Evolutionary conservation across 2,113 vertebrate genomes (phyloP).

Genomic region (Passer domesticus): DNA sequence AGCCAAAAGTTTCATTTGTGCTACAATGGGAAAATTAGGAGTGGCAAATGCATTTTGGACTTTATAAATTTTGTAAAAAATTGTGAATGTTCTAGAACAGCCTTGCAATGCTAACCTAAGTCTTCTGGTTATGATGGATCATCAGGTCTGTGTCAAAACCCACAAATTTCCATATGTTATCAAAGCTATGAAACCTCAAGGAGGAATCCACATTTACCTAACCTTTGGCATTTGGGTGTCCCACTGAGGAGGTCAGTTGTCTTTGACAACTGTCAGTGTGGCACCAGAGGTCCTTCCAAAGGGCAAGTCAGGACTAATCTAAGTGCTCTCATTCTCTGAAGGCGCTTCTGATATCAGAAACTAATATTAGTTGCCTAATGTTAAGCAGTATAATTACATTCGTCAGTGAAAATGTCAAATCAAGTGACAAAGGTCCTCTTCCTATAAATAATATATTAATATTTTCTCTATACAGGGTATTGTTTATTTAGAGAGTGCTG

Average conservation of each 20-base stretch:
- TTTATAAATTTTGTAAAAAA: neutral
- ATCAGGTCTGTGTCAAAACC: neutral
- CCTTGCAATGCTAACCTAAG: neutral
- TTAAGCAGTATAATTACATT: neutral
- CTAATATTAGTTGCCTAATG: neutral
- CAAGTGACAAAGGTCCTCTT: neutral
- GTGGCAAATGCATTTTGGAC: neutral
- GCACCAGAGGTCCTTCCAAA: neutral
- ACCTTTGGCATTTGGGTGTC: neutral
- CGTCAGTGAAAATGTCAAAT: neutral
- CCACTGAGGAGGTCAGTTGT: neutral
- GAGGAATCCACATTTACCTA: neutral
- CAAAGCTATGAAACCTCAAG: neutral
- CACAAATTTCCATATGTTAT: neutral
- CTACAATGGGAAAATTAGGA: neutral
- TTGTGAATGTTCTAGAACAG: neutral
- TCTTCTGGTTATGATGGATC: neutral
- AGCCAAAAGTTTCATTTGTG: neutral
- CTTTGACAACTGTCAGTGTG: neutral
- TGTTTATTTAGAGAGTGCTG: neutral
- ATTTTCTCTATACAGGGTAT: neutral
- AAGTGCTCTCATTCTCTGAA: neutral
- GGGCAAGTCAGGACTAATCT: neutral
- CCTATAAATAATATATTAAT: neutral
- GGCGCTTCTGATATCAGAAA: neutral